These are phyloP conservation scores for Sebastes minor DNA, from an alignment of 2,797 vertebrate genomes.

Conservation along the genomic window DNA sequence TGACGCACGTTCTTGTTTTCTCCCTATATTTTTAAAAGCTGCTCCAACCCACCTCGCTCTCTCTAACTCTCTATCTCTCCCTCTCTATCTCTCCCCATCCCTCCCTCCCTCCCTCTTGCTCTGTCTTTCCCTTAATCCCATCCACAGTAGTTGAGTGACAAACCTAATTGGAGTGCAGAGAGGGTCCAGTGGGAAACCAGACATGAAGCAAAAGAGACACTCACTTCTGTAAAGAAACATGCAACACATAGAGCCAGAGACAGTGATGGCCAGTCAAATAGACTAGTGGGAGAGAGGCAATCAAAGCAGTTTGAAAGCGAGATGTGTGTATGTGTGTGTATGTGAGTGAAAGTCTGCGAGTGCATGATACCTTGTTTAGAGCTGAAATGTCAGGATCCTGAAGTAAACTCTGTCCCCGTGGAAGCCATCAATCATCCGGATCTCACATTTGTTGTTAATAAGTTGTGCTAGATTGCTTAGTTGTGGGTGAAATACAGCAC, in stretches of 20 bases:
- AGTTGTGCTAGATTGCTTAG: conserved; percentile 19
- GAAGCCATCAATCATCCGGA: conserved; percentile 54
- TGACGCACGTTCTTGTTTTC: conserved; percentile 40
- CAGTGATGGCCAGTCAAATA: conserved; percentile 73
- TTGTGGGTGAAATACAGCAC: conserved; percentile 12
- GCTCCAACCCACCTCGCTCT: conserved; percentile 9
- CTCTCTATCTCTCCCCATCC: neutral
- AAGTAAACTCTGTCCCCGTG: conserved; percentile 31
- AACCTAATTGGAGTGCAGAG: conserved; percentile 79
- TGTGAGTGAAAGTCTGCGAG: neutral
- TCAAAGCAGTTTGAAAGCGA: conserved; percentile 49
- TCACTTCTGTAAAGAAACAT: conserved; percentile 68
- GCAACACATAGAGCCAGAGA: conserved; percentile 56
- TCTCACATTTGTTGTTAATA: conserved; percentile 55
- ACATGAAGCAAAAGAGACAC: conserved; percentile 68
- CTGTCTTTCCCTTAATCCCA: conserved; percentile 68
- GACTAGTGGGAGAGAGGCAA: conserved; percentile 55
- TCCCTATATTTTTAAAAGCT: conserved; percentile 26
- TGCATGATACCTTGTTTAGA: conserved; percentile 49
- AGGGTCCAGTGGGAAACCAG: conserved; percentile 71
- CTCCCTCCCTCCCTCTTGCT: neutral
- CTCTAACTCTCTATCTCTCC: neutral
- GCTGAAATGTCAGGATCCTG: conserved; percentile 44
- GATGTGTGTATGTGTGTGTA: conserved; percentile 1
- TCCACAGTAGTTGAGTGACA: conserved; percentile 79